Evolutionary conservation across 1,140 invertebrate species (phyloP), one percentile per base, ranked within the genome.

Genomic region (Adelges cooleyi): DNA sequence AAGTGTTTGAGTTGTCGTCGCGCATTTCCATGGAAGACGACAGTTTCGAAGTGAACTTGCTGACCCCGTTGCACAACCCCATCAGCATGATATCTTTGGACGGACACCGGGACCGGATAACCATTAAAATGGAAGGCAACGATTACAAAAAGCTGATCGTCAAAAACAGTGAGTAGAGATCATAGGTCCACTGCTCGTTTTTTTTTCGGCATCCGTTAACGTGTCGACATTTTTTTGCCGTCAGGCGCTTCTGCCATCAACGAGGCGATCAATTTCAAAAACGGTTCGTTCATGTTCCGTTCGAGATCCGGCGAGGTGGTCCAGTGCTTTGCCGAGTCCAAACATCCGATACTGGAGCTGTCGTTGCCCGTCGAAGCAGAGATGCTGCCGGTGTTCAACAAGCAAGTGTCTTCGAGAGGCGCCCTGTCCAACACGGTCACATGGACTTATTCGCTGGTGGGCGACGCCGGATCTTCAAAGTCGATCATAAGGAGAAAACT

Each of bases 331-430:
- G 86, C 87, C 3, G 83, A 86, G 9, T 86, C 88, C 1, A 83
- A 89, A 46, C 91, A 95, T 77, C 90, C 90, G 0, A 74, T 94
- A 3, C 76, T 95, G 27, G 87, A 93, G 77, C 86, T 89, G 1
- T 84, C 89, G 3, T 77, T 95, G 69, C 89, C 90, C 2, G 88
- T 94, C 1, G 92, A 94, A 77, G 87, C 91, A 13, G 90, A 93
- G 77, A 90, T 95, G 83, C 78, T 93, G 40, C 87, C 86, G 10
- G 87, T 90, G 80, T 89, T 87, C 84, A 89, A 86, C 33, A 84
- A 86, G 70, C 87, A 90, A 75, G 80, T 81, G 5, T 82, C 86
- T 62, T 83, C 80, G 10, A 81, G 87, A 69, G 87, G 88, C n/a
- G 84, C 87, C 67, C 75, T 89, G 9, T 80, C 83, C 20, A 90